A percentile compares a stretch with the other conserved stretches of the same genome.
Evolutionary conservation across 2,797 vertebrate species (phyloP).

Genomic region (Odontamblyopus rebecca): DNA sequence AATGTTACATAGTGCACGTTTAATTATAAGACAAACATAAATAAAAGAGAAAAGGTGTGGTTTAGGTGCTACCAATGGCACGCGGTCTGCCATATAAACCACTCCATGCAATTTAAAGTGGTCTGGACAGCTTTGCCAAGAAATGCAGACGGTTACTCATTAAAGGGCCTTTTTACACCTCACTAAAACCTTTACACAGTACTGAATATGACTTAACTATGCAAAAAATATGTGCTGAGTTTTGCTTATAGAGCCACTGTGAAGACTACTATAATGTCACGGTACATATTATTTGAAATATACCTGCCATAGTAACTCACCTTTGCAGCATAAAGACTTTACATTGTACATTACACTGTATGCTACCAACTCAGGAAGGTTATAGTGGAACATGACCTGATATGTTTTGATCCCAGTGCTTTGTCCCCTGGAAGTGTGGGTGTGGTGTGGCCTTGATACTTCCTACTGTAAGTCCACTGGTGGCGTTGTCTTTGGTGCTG

Average conservation of each 20-base stretch:
- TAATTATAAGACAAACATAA: background rate
- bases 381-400: slow-evolving; percentile 54
- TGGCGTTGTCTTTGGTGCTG: slow-evolving; percentile 73
- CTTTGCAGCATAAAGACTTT: slow-evolving; percentile 38
- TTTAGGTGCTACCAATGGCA: background rate
- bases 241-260: slow-evolving; percentile 53
- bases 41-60: background rate
- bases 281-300: slow-evolving; percentile 55
- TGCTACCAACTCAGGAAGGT: slow-evolving; percentile 65
- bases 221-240: slow-evolving; percentile 57
- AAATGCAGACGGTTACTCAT: background rate
- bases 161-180: background rate
- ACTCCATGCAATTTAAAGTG: background rate
- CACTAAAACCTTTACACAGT: slow-evolving; percentile 7
- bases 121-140: background rate
- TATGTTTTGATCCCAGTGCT: slow-evolving; percentile 43
- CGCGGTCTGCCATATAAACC: background rate
- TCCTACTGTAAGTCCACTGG: slow-evolving; percentile 64
- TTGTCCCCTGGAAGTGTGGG: slow-evolving; percentile 43
- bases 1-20: too few relatives aligned
- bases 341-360: slow-evolving; percentile 38
- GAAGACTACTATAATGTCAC: slow-evolving; percentile 50
- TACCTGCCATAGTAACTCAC: slow-evolving; percentile 47
- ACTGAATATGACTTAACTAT: slow-evolving; percentile 66
- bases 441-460: slow-evolving; percentile 70